Conservation (phyloP, 1,140 invertebrate species). For the Temnothorax nylanderi region DNA sequence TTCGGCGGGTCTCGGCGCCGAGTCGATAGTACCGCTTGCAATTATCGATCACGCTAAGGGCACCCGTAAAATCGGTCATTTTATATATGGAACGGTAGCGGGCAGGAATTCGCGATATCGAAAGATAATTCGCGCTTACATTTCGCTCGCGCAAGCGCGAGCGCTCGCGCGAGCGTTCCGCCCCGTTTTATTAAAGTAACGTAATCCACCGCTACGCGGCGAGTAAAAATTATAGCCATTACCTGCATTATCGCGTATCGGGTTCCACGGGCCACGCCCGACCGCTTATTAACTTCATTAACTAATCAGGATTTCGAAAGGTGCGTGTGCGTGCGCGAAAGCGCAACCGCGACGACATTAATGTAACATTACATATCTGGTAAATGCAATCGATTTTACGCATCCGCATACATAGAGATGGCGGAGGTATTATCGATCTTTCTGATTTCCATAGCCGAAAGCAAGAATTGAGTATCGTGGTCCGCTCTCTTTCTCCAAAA, state of each 20-base stretch:
- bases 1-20: neutral
- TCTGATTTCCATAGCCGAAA: neutral
- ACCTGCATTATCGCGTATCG: constrained; percentile 60
- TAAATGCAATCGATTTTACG: constrained; percentile 40
- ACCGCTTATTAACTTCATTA: constrained; percentile 62
- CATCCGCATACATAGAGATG: neutral
- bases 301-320: constrained; percentile 62
- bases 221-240: constrained; percentile 59
- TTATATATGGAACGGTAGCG: neutral
- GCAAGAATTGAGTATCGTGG: neutral
- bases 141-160: neutral
- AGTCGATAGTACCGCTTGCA: constrained; percentile 20
- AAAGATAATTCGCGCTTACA: constrained; percentile 26
- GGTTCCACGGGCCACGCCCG: constrained; percentile 52
- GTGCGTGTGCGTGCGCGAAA: constrained; percentile 26
- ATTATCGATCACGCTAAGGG: constrained; percentile 40
- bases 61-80: constrained; percentile 39
- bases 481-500: neutral
- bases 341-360: constrained; percentile 47
- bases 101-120: neutral
- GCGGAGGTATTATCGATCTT: neutral
- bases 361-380: constrained; percentile 25
- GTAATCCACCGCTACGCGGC: constrained; percentile 46
- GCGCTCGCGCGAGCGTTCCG: neutral
- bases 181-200: constrained; percentile 60